These are phyloP conservation scores for Falcunculus frontatus DNA, from an alignment of 2,113 vertebrate genomes.

Conservation along the genomic window DNA sequence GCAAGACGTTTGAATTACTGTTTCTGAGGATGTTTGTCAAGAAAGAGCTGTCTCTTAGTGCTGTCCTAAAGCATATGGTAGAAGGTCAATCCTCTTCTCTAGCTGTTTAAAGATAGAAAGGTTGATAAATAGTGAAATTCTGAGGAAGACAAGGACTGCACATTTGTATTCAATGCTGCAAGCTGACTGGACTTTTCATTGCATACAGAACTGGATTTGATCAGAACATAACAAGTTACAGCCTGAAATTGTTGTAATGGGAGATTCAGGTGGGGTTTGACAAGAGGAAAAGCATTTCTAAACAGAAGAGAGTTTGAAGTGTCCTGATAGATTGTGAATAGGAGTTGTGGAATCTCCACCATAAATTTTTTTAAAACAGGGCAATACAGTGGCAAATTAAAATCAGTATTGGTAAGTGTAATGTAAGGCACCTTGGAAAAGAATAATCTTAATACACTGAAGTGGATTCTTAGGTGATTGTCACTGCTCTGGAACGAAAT, in stretches of 20 bases:
- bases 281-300: background rate
- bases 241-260: background rate
- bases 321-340: background rate
- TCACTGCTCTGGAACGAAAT: background rate
- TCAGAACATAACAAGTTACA: background rate
- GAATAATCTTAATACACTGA: background rate
- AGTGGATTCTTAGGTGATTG: background rate
- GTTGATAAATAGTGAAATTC: background rate
- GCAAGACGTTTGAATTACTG: background rate
- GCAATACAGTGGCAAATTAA: background rate
- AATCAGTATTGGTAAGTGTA: background rate
- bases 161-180: background rate
- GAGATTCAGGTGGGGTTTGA: background rate
- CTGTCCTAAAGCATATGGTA: background rate
- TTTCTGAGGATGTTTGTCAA: background rate
- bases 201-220: background rate
- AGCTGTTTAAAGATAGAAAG: background rate
- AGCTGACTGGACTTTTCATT: background rate
- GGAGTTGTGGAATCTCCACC: background rate
- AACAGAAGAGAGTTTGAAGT: background rate
- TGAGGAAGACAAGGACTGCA: background rate
- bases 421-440: background rate
- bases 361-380: background rate
- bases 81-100: background rate
- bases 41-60: background rate